Percentiles rank a stretch among this genome's conserved stretches.
These are phyloP conservation scores for Aproaerema taeniolella DNA, from an alignment of 2,888 invertebrate genomes.

Conservation along the genomic window DNA sequence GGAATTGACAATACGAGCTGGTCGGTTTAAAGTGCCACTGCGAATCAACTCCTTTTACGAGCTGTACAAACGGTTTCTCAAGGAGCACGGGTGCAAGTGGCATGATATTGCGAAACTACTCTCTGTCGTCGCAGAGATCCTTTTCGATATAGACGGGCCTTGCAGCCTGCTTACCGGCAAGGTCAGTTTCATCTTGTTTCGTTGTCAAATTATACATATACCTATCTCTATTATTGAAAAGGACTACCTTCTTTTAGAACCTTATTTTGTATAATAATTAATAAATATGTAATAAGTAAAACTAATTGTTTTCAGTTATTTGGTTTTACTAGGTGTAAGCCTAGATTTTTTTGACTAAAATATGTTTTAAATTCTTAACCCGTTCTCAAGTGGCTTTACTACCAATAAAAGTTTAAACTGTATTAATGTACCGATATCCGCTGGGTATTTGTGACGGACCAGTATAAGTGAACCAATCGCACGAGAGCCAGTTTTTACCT, in stretches of 20 bases:
- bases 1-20: conserved; percentile 51
- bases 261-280: too few species aligned
- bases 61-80: conserved; percentile 65
- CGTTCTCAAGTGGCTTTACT: background rate
- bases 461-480: too few species aligned
- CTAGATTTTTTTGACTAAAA: too few species aligned
- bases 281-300: too few species aligned
- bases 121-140: conserved; percentile 59
- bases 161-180: conserved; percentile 60
- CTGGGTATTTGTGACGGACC: too few species aligned
- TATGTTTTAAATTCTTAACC: background rate
- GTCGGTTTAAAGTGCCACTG: conserved; percentile 45
- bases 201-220: too few species aligned
- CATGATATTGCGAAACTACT: conserved; percentile 67
- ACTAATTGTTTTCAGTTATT: too few species aligned
- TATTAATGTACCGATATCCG: too few species aligned
- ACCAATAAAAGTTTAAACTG: background rate
- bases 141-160: conserved; percentile 67
- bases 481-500: conserved; percentile 43
- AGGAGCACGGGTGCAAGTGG: conserved; percentile 71
- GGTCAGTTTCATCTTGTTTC: conserved; percentile 50
- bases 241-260: too few species aligned
- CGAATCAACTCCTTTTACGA: conserved; percentile 61
- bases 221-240: too few species aligned
- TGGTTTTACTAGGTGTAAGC: too few species aligned